Conservation (phyloP, 2,797 vertebrate species). For the Hyperoplus lanceolatus region DNA sequence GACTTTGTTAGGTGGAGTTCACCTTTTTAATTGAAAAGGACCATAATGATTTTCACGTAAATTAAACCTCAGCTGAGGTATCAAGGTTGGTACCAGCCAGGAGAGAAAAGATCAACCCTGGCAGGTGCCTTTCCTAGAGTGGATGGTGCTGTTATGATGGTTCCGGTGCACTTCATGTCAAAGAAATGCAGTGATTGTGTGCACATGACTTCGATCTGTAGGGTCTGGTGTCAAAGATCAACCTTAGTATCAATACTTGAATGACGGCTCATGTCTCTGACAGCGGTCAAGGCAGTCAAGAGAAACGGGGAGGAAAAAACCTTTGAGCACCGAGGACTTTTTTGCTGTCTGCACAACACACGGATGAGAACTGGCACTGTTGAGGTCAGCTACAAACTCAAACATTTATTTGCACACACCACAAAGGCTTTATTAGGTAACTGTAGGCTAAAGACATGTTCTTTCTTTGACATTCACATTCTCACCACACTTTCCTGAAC, state of each 20-base stretch:
- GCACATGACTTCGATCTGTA: not conserved
- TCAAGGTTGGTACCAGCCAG: too few relatives aligned
- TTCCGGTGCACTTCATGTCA: too few relatives aligned
- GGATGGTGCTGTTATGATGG: too few relatives aligned
- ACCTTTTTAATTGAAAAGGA: too few relatives aligned
- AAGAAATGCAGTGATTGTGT: not conserved
- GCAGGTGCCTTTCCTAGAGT: too few relatives aligned
- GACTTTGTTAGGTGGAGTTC: too few relatives aligned
- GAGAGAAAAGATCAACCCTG: too few relatives aligned
- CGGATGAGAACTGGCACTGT: not conserved
- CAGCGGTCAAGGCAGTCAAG: not conserved
- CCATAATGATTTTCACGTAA: too few relatives aligned
- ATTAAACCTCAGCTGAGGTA: too few relatives aligned
- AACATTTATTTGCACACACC: not conserved
- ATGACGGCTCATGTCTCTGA: not conserved
- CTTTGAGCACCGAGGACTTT: not conserved
- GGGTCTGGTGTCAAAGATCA: conserved; percentile 6
- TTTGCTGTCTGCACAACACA: not conserved
- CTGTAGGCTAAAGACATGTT: too few relatives aligned
- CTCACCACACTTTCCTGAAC: not conserved
- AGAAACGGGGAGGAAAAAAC: not conserved
- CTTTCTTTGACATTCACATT: not conserved
- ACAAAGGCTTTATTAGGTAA: not conserved
- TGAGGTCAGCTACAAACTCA: not conserved
- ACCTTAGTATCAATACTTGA: not conserved